Percentiles rank a stretch among this genome's conserved stretches.
Conservation (phyloP, 2,797 vertebrate genomes). For the Anguilla obscura region DNA sequence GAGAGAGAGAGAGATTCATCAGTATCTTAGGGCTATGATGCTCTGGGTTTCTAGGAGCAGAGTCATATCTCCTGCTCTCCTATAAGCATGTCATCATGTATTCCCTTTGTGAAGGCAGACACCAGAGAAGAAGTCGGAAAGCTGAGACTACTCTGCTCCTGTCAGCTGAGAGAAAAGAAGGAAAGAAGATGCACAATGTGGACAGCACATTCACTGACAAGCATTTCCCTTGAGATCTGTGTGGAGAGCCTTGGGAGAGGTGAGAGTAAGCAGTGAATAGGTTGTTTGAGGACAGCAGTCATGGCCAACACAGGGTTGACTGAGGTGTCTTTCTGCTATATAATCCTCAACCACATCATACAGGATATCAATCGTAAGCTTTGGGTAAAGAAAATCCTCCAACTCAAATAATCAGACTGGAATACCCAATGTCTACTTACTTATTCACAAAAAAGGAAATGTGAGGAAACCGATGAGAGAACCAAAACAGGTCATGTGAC, state of each 20-base stretch:
- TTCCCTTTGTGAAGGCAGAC: constrained; percentile 7
- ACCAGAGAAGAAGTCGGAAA: neutral
- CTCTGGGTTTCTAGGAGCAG: neutral
- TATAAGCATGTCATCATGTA: constrained; percentile 8
- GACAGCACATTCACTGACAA: neutral
- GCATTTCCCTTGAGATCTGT: neutral
- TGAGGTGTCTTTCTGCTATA: neutral
- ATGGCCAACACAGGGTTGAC: constrained; percentile 1
- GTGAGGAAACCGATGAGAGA: neutral
- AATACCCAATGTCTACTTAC: neutral
- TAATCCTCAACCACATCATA: neutral
- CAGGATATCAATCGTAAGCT: neutral
- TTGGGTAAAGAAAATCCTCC: neutral
- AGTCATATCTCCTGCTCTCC: neutral
- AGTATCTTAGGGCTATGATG: constrained; percentile 5
- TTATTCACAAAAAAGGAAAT: neutral
- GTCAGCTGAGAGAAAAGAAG: constrained; percentile 14
- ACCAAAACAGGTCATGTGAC: neutral
- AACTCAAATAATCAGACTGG: neutral
- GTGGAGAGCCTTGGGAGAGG: neutral
- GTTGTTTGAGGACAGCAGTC: neutral
- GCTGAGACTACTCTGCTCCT: constrained; percentile 8
- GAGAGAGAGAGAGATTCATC: neutral
- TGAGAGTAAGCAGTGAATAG: neutral
- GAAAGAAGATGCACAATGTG: neutral